Conservation (phyloP, 2,888 invertebrate species). For the Amphiduros pacificus region DNA sequence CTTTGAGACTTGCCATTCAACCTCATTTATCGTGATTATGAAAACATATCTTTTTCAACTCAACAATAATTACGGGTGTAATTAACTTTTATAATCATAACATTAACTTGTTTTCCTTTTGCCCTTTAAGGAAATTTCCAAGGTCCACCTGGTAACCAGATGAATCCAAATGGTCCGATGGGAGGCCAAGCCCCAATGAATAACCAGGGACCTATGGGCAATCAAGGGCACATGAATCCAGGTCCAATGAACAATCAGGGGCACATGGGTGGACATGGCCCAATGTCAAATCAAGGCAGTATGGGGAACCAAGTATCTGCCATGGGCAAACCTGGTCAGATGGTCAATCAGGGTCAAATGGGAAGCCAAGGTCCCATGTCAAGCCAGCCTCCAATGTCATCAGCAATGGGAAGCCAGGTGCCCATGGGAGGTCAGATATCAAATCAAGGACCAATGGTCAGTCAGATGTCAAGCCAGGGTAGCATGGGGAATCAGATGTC, state of each 20-base stretch:
- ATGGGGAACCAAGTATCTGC: slow-evolving; percentile 13
- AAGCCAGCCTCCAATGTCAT: no score
- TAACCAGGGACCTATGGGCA: background rate
- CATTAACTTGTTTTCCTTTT: no score
- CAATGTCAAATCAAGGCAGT: no score
- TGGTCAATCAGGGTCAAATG: slow-evolving; percentile 1
- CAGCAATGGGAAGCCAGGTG: background rate
- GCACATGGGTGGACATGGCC: slow-evolving; percentile 11
- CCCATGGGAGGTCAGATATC: slow-evolving; percentile 2
- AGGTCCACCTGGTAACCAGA: background rate
- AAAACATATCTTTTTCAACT: no score
- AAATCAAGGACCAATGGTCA: slow-evolving; percentile 1
- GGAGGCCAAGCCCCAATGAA: background rate
- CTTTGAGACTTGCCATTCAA: no score
- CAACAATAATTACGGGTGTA: no score
- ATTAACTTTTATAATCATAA: no score
- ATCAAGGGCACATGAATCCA: slow-evolving; percentile 1
- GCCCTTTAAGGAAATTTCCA: no score
- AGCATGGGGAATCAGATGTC: background rate
- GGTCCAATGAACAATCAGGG: no score
- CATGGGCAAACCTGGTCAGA: no score
- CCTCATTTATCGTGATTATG: no score
- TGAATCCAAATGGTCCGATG: background rate
- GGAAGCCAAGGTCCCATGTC: slow-evolving; percentile 7
- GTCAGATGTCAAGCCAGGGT: slow-evolving; percentile 2